These are phyloP conservation scores for Arctopsyche grandis DNA, from an alignment of 1,140 invertebrate species.

Conservation along the genomic window DNA sequence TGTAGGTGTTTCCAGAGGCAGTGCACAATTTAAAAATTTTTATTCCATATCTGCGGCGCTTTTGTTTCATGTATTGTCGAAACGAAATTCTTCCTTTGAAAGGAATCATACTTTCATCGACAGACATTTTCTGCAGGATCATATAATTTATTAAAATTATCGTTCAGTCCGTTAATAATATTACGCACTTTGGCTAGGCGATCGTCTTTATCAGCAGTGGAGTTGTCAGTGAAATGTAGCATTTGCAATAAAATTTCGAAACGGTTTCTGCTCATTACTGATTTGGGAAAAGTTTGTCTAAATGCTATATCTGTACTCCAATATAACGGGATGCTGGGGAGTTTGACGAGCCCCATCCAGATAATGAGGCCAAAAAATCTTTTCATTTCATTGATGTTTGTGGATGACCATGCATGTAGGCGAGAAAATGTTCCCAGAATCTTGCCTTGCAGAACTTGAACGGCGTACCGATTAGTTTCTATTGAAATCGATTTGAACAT, in stretches of 20 bases:
- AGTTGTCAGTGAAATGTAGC: slow-evolving; percentile 55
- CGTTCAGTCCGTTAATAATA: slow-evolving; percentile 26
- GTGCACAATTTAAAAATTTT: slow-evolving; percentile 59
- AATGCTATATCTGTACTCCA: slow-evolving; percentile 21
- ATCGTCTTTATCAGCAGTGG: slow-evolving; percentile 34
- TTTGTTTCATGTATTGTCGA: slow-evolving; percentile 56
- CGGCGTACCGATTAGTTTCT: slow-evolving; percentile 28
- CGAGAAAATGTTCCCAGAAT: slow-evolving; percentile 14
- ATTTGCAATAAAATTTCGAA: slow-evolving; percentile 56
- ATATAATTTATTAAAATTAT: slow-evolving; percentile 31
- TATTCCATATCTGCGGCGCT: slow-evolving; percentile 57
- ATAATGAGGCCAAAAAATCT: slow-evolving; percentile 32
- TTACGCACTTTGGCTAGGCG: slow-evolving; percentile 20
- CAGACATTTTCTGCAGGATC: slow-evolving; percentile 37
- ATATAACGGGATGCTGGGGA: slow-evolving; percentile 20
- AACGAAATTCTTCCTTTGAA: slow-evolving; percentile 56
- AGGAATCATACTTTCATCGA: slow-evolving; percentile 58
- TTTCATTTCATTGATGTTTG: slow-evolving; percentile 32
- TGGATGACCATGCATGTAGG: slow-evolving; percentile 21
- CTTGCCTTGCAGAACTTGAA: slow-evolving; percentile 20
- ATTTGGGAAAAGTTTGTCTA: slow-evolving; percentile 22
- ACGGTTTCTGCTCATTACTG: slow-evolving; percentile 51
- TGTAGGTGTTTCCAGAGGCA: slow-evolving; percentile 56
- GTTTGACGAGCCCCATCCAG: slow-evolving; percentile 27
- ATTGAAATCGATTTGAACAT: slow-evolving; percentile 31